Percentiles rank a stretch among this genome's conserved stretches.
These are phyloP conservation scores for Neosilurus hyrtlii DNA, from an alignment of 2,797 vertebrate species.

Conservation along the genomic window DNA sequence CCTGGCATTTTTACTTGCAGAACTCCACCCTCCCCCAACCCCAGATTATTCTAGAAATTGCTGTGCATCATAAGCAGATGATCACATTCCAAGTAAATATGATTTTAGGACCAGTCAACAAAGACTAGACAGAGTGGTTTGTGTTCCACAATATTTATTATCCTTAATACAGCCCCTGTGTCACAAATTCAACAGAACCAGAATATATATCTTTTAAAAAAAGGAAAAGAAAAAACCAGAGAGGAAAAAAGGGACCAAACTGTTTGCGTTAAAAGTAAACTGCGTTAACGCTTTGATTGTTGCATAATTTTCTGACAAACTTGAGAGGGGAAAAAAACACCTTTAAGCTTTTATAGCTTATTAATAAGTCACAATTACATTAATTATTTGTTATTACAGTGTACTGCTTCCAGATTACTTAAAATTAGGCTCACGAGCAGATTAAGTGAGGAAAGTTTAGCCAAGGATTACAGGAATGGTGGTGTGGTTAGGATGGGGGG, in stretches of 20 bases:
- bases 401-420: slow-evolving; percentile 17
- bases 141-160: slow-evolving; percentile 58
- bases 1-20: background rate
- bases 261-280: slow-evolving; percentile 31
- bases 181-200: slow-evolving; percentile 53
- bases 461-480: background rate
- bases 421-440: slow-evolving; percentile 9
- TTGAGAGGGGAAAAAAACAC: background rate
- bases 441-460: background rate
- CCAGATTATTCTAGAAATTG: background rate
- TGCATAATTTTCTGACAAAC: background rate
- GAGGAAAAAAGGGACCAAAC: slow-evolving; percentile 26
- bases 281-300: background rate
- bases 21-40: background rate
- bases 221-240: background rate
- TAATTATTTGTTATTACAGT: slow-evolving; percentile 16
- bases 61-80: background rate
- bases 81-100: background rate
- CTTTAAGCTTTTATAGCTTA: background rate
- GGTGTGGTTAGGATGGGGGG: background rate
- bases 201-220: slow-evolving; percentile 42
- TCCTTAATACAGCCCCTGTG: slow-evolving; percentile 53
- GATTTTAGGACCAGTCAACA: background rate
- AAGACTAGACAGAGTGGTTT: slow-evolving; percentile 6
- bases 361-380: slow-evolving; percentile 14